A percentile compares a stretch with the other conserved stretches of the same genome.
Conservation (phyloP, 1,140 invertebrate genomes). For the Anadara kagoshimensis region DNA sequence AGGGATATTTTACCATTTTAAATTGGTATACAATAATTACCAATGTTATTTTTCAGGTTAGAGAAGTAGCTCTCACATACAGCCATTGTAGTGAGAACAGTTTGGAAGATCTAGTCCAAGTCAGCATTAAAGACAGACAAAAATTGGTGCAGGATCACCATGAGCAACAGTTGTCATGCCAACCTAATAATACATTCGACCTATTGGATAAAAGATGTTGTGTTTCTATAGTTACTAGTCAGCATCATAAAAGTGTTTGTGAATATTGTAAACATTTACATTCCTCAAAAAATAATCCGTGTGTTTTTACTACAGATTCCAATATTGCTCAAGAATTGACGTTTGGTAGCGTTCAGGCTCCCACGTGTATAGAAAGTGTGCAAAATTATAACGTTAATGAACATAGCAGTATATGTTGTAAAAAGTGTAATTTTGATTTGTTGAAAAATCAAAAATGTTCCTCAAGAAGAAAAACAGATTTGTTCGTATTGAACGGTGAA, state of each 20-base stretch:
- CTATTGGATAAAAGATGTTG: conserved; percentile 41
- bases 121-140: conserved; percentile 12
- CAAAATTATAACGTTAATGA: conserved; percentile 51
- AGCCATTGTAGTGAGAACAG: conserved; percentile 53
- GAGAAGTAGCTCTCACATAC: conserved; percentile 70
- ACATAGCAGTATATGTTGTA: conserved; percentile 51
- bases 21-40: too few relatives aligned
- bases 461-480: conserved; percentile 25
- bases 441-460: neutral
- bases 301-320: conserved; percentile 15
- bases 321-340: conserved; percentile 16
- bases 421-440: conserved; percentile 35
- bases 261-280: conserved; percentile 39
- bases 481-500: conserved; percentile 37
- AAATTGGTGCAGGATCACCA: neutral
- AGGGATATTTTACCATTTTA: too few relatives aligned
- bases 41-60: conserved; percentile 62
- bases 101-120: conserved; percentile 1
- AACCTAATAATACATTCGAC: too few relatives aligned
- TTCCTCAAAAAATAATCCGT: neutral
- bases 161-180: conserved; percentile 1
- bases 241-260: conserved; percentile 2
- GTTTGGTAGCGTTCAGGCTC: conserved; percentile 22
- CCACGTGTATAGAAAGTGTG: conserved; percentile 46
- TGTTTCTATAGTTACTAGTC: conserved; percentile 28